phyloP scores from a whole-genome alignment of 2,888 invertebrate species.

The Hybos culiciformis region DNA sequence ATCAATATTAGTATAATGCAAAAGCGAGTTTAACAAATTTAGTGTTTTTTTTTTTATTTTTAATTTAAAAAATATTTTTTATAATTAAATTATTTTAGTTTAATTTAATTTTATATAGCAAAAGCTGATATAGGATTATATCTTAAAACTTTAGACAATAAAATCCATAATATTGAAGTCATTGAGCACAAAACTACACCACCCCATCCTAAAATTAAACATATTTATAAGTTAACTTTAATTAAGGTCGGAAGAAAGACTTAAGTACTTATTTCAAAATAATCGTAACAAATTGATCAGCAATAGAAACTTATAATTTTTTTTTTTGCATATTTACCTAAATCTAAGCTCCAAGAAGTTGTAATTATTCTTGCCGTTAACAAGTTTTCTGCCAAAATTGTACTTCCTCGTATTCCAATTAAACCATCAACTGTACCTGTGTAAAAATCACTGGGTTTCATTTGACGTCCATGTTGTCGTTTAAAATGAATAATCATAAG shows the following conservation, averaged over 20 bases:
- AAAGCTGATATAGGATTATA: conserved; percentile 69
- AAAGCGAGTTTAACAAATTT: too few species aligned
- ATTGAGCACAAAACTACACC: conserved; percentile 71
- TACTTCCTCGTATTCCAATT: conserved; percentile 40
- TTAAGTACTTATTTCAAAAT: too few species aligned
- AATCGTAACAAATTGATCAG: too few species aligned
- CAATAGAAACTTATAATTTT: too few species aligned
- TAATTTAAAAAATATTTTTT: too few species aligned
- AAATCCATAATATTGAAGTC: conserved; percentile 73
- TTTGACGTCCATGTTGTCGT: conserved; percentile 54
- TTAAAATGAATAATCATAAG: conserved; percentile 88
- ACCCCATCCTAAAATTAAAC: conserved; percentile 78
- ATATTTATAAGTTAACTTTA: too few species aligned
- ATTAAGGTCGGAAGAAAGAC: too few species aligned
- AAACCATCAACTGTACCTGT: conserved; percentile 59
- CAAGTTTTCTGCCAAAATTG: conserved; percentile 41
- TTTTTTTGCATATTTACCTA: too few species aligned
- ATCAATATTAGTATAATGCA: too few species aligned
- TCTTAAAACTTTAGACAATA: conserved; percentile 80
- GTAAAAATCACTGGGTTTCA: conserved; percentile 44
- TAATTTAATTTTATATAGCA: background rate
- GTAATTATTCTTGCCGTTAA: conserved; percentile 59
- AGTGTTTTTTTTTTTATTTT: too few species aligned
- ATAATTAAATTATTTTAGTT: too few species aligned
- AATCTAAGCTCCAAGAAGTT: conserved; percentile 70